phyloP scores from a whole-genome alignment of 2,797 vertebrate species.

The Tragopan temminckii region DNA sequence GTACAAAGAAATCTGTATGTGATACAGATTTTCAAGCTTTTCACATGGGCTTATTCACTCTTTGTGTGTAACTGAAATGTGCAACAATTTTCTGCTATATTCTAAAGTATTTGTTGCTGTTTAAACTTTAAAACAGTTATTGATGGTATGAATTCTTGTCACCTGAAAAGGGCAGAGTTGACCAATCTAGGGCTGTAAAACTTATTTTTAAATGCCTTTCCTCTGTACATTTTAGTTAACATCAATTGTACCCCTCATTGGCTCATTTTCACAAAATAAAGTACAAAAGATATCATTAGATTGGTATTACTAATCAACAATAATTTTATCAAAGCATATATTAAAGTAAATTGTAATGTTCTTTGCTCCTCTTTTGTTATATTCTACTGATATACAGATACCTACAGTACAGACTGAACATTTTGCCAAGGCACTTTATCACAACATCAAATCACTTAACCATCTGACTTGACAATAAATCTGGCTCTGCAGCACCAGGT shows the following conservation, averaged over 20 bases:
- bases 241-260: slow-evolving; percentile 15
- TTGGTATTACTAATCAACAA: neutral
- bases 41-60: slow-evolving; percentile 30
- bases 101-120: slow-evolving; percentile 61
- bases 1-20: neutral
- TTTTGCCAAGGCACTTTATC: neutral
- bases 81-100: slow-evolving; percentile 28
- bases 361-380: neutral
- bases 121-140: slow-evolving; percentile 56
- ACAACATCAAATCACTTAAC: neutral
- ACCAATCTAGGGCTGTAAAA: slow-evolving; percentile 67
- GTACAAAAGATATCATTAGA: neutral
- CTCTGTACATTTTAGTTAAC: slow-evolving; percentile 51
- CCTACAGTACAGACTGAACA: neutral
- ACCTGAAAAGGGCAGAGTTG: slow-evolving; percentile 45
- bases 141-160: slow-evolving; percentile 41
- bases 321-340: neutral
- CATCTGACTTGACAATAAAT: neutral
- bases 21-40: slow-evolving; percentile 55
- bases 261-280: neutral
- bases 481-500: neutral
- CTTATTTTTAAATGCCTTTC: slow-evolving; percentile 44
- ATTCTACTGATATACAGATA: neutral
- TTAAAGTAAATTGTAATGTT: neutral
- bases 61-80: slow-evolving; percentile 50